Percentiles rank a stretch among this genome's conserved stretches.
phyloP scores from a whole-genome alignment of 2,113 vertebrate species.

The Rissa tridactyla region DNA sequence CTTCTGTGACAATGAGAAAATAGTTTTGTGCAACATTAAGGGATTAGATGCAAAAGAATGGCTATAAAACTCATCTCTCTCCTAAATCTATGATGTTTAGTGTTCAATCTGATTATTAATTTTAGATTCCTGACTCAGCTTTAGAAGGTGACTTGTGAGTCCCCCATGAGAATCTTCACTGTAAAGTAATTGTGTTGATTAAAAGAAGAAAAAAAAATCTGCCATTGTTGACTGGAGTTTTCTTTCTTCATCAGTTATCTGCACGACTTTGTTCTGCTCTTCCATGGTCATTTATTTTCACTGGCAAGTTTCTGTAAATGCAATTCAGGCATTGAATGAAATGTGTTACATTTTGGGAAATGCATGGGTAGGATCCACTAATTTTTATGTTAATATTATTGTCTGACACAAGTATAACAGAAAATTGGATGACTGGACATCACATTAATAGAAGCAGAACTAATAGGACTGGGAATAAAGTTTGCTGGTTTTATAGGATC shows the following conservation, averaged over 20 bases:
- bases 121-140: background rate
- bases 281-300: background rate
- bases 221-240: background rate
- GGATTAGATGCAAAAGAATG: background rate
- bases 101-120: background rate
- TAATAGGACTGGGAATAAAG: background rate
- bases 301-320: background rate
- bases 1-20: background rate
- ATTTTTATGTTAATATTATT: background rate
- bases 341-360: background rate
- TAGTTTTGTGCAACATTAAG: background rate
- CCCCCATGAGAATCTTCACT: background rate
- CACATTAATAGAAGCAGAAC: background rate
- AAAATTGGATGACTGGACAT: background rate
- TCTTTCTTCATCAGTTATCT: background rate
- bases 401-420: background rate
- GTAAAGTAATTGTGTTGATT: background rate
- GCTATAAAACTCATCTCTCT: background rate
- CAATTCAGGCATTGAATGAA: background rate
- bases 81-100: background rate
- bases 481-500: background rate
- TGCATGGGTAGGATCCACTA: background rate
- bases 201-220: background rate
- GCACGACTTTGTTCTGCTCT: background rate
- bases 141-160: background rate